Base-by-base conservation (phyloP, 2,888 invertebrate species). In the Empis livida region DNA sequence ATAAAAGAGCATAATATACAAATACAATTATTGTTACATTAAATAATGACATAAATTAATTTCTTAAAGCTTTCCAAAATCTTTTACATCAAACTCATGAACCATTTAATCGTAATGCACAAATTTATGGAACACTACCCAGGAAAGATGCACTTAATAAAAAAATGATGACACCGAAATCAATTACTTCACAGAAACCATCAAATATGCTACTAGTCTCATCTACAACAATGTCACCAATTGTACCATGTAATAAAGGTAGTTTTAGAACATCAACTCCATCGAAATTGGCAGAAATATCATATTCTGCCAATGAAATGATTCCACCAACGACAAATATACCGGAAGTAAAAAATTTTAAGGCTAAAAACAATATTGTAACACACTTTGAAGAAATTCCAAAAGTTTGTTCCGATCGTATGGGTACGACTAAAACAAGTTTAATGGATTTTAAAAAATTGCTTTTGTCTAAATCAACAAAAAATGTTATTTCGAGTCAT, bases 361-460 rank as follows among this genome's bases (percentile, higher is more conserved):
- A 65, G 61, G 57, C 51, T 48, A 59, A 61, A 23, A 58, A 61
- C 30, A 58, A 62, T 3, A 41, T 23, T 27, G 14, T 27, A 41
- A 27, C 41, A 27, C n/a, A 23, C 14, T 14, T 10, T 14, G 64
- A 70, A 51, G 59, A 65, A 62, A 63, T 56, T 48, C 67, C 49
- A 59, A 72, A 60, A 55, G 76, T 75, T 20, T 82, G 81, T 56
- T 78, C 77, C 8, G 81, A 82, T 63, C 73, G 80, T 52, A 75
- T 78, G 56, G 79, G 79, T 1, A 66, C 77, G 2, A 78, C 80
- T 49, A 82, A 85, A 60, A 90, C 88, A 0, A 87, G 86, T 2
- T 74, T 89, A 51, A 73, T 85, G 61, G 89, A 90, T 67, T 91
- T 91, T 63, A 91, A 91, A 63, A 80, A 82, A 59, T 71, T 89